Evolutionary conservation across 2,888 invertebrate genomes (phyloP), one percentile per base, ranked within the genome.

Genomic region (Dryadula phaetusa): DNA sequence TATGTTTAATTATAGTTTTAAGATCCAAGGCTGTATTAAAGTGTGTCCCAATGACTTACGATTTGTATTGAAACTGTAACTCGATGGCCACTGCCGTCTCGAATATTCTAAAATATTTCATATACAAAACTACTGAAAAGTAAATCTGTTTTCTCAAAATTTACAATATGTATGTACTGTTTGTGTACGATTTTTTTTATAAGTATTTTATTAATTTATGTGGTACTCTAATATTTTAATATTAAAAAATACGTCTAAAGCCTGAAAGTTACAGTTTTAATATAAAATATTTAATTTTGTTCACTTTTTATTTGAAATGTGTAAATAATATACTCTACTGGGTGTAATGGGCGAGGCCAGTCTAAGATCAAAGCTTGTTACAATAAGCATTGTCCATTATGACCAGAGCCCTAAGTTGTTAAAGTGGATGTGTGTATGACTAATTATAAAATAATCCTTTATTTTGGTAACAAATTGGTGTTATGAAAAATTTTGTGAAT

Each of bases 381-480:
- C 66, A 68, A 70, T 49, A 64, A 52, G 71, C 77, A 72, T 82
- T 82, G 74, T 83, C 83, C 85, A 83, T 86, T 86, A 79, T 77
- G 79, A 76, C 77, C 84, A 82, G 78, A 80, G 79, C 79, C 78
- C 78, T 85, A 85, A 85, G 85, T 90, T 89, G 90, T 90, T 90
- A 85, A 75, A 72, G 80, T 86, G 85, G 80, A 82, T 85, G 86
- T 86, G 89, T 89, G 87, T 89, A 87, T 87, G 87, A 89, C 88
- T 91, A 90, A 90, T 87, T 84, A 87, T 86, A 86, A 83, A 88
- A 87, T 86, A 87, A 87, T 86, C 85, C 84, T 87, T 91, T 92
- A 92, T 91, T 92, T 92, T 92, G 90, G 88, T 92, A 91, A 90
- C 86, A 87, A 88, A 88, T 91, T 90, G 90, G 90, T 90, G 91